Evolutionary conservation across 1,140 invertebrate species (phyloP).

Genomic region (Argopecten irradians): DNA sequence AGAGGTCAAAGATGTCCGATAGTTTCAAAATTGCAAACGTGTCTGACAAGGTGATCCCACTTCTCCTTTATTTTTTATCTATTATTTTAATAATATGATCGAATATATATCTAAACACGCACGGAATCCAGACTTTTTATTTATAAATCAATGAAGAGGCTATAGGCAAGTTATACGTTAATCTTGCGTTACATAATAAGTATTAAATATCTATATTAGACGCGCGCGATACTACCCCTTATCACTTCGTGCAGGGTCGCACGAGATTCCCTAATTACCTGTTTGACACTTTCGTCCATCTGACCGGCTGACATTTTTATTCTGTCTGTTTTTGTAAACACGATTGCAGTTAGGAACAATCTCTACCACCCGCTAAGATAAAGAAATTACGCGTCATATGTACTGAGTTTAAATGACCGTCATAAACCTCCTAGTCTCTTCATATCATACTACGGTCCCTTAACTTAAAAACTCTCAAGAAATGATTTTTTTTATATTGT

Average conservation of each 20-base stretch:
- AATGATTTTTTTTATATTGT: background rate
- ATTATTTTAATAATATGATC: no score
- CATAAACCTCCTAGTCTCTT: background rate
- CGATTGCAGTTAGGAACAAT: background rate
- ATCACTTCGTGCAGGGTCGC: background rate
- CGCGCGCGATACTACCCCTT: background rate
- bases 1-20: no score
- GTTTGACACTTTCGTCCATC: conserved; percentile 8
- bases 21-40: no score
- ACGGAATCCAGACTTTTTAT: background rate
- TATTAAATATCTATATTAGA: background rate
- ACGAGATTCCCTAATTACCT: conserved; percentile 8
- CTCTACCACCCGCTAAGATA: conserved; percentile 6
- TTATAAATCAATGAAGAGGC: background rate
- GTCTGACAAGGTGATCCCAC: no score
- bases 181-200: background rate
- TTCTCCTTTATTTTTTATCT: no score
- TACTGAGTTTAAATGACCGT: background rate
- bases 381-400: background rate
- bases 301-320: conserved; percentile 6
- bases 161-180: background rate
- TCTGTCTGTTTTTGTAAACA: conserved; percentile 10
- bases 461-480: background rate
- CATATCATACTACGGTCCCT: background rate
- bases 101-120: no score